phyloP scores from a whole-genome alignment of 1,140 invertebrate species.

The Habropoda laboriosa region DNA sequence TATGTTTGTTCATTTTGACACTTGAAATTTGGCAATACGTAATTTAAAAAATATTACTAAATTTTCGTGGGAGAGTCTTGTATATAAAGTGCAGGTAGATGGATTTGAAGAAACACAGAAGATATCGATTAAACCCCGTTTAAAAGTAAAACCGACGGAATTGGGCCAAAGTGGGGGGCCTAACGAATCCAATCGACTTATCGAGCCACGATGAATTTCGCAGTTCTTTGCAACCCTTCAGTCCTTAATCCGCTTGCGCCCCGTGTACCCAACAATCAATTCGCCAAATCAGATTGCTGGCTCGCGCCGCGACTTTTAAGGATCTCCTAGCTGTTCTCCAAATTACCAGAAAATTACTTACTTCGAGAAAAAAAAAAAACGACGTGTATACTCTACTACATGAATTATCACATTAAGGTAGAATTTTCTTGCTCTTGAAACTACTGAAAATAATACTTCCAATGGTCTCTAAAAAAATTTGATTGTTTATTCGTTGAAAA shows the following conservation, averaged over 20 bases:
- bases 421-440: too few species aligned
- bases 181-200: constrained; percentile 50
- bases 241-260: constrained; percentile 1
- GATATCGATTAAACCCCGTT: constrained; percentile 42
- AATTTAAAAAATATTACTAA: too few species aligned
- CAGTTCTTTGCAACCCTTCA: constrained; percentile 21
- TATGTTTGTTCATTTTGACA: too few species aligned
- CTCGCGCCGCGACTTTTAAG: neutral
- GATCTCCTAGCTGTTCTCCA: neutral
- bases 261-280: constrained; percentile 39
- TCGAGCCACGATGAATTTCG: constrained; percentile 38
- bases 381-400: too few species aligned
- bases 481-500: too few species aligned
- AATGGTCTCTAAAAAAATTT: too few species aligned
- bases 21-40: too few species aligned
- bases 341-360: neutral
- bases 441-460: too few species aligned
- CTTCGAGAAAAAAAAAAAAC: neutral
- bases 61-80: neutral
- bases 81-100: neutral
- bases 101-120: neutral
- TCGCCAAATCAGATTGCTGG: constrained; percentile 15
- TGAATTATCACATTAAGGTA: too few species aligned
- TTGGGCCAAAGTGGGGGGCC: constrained; percentile 40
- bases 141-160: constrained; percentile 42